Conservation (phyloP, 2,113 vertebrate species). For the Pantherophis guttatus region DNA sequence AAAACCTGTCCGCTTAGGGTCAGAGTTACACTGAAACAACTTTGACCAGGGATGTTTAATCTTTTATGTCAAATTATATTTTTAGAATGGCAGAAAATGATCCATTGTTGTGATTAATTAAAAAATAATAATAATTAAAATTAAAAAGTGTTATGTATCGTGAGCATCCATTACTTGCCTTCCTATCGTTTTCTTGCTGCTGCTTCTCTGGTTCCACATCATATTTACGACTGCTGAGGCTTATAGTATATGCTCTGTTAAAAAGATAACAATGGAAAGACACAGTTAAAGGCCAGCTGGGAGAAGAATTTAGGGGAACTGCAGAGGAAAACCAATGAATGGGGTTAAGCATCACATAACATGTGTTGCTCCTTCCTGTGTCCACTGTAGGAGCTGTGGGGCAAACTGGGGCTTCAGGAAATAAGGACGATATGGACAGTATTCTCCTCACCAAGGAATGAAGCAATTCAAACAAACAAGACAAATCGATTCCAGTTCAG, state of each 20-base stretch:
- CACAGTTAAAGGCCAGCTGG: background rate
- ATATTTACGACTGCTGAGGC: background rate
- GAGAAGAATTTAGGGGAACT: background rate
- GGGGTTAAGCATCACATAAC: background rate
- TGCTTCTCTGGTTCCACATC: background rate
- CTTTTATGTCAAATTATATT: background rate
- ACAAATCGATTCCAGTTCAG: background rate
- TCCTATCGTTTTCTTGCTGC: background rate
- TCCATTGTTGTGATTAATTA: background rate
- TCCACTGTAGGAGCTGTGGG: background rate
- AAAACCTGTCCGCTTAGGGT: background rate
- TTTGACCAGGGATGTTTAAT: background rate
- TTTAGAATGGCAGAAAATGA: background rate
- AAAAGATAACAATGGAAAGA: background rate
- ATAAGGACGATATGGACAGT: background rate
- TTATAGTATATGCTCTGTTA: background rate
- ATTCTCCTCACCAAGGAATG: background rate
- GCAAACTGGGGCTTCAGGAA: background rate
- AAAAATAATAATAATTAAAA: background rate
- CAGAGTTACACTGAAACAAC: background rate
- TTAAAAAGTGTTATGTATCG: background rate
- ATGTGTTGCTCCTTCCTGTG: background rate
- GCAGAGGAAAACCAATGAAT: no score
- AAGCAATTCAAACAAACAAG: background rate
- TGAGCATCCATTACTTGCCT: background rate